These are phyloP conservation scores for Anoplolepis gracilipes DNA, from an alignment of 1,140 invertebrate genomes.

Conservation along the genomic window DNA sequence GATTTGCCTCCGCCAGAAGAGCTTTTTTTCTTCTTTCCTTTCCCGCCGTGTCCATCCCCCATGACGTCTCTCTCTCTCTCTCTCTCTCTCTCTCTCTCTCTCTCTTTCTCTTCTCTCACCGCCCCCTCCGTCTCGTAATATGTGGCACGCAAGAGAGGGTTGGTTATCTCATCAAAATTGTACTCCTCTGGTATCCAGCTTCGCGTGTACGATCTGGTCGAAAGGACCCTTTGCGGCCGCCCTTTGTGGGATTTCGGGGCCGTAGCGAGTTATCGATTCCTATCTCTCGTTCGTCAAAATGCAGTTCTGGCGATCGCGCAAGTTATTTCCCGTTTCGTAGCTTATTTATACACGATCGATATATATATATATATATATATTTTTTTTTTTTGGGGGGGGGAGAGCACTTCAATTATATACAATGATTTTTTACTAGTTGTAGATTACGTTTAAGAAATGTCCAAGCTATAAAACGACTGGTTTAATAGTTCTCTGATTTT, in stretches of 20 bases:
- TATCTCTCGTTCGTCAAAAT: conserved; percentile 51
- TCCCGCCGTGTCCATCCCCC: conserved; percentile 43
- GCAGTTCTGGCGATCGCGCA: conserved; percentile 26
- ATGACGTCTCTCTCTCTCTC: too few relatives aligned
- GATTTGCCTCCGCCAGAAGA: conserved; percentile 84
- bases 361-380: too few relatives aligned
- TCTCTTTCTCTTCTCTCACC: too few relatives aligned
- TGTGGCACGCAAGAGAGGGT: conserved; percentile 77
- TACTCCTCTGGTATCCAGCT: conserved; percentile 78
- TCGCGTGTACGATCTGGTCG: conserved; percentile 65
- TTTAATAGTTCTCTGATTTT: neutral
- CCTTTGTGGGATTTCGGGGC: conserved; percentile 83
- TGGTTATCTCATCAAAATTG: conserved; percentile 85
- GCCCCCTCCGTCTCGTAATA: conserved; percentile 67
- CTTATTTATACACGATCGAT: too few relatives aligned
- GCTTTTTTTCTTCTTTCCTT: conserved; percentile 78
- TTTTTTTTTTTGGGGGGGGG: neutral
- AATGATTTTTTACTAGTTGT: neutral
- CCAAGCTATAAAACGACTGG: neutral
- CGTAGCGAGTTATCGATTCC: conserved; percentile 80
- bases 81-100: too few relatives aligned
- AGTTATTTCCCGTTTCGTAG: conserved; percentile 3
- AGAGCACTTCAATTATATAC: neutral
- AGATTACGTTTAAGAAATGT: neutral
- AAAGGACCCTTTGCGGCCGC: conserved; percentile 58